These are phyloP conservation scores for Malthinus flaveolus DNA, from an alignment of 2,888 invertebrate genomes.

Conservation along the genomic window DNA sequence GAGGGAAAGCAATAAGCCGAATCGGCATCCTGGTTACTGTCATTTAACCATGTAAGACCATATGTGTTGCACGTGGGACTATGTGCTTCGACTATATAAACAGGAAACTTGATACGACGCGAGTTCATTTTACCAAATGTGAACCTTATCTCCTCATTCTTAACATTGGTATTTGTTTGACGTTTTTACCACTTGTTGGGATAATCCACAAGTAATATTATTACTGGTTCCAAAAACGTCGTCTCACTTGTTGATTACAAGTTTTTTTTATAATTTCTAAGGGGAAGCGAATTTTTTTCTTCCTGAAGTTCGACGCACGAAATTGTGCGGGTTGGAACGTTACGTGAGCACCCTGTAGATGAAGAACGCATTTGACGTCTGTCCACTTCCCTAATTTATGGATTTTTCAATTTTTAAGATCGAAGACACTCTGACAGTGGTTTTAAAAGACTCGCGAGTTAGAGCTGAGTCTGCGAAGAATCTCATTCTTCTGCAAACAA, in stretches of 20 bases:
- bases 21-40: constrained; percentile 3
- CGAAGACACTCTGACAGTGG: too few relatives aligned
- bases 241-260: neutral
- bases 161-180: constrained; percentile 8
- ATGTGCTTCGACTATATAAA: constrained; percentile 33
- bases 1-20: neutral
- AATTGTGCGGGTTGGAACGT: too few relatives aligned
- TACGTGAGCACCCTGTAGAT: too few relatives aligned
- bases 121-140: constrained; percentile 15
- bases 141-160: constrained; percentile 17
- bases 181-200: constrained; percentile 28
- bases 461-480: too few relatives aligned
- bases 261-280: too few relatives aligned
- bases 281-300: too few relatives aligned
- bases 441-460: too few relatives aligned
- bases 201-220: constrained; percentile 19
- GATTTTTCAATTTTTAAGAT: too few relatives aligned
- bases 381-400: too few relatives aligned
- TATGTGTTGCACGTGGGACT: constrained; percentile 37
- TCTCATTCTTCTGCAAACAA: too few relatives aligned
- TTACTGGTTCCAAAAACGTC: constrained; percentile 32
- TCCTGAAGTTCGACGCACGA: too few relatives aligned
- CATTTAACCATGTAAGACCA: constrained; percentile 25
- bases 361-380: too few relatives aligned
- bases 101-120: constrained; percentile 32